Base-by-base conservation (phyloP, 2,113 vertebrate genomes). In the Nothobranchius furzeri region DNA sequence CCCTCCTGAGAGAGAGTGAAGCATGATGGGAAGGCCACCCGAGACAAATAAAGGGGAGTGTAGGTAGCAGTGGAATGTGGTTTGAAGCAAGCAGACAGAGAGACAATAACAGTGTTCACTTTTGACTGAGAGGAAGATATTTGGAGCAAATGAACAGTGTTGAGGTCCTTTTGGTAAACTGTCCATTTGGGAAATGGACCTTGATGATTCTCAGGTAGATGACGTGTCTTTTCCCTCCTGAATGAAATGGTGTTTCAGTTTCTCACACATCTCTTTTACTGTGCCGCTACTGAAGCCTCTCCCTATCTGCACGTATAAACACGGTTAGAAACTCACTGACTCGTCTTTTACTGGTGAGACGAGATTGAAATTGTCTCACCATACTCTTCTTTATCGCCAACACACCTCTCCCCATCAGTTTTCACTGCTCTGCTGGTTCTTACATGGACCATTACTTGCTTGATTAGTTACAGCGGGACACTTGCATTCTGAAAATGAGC, bases 391-490 rank as follows among this genome's bases (percentile, higher is more conserved):
- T 52, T 52, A 47, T 13, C 60, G 59, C 65, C 49, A 12, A 58
- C 61, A 51, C 62, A 36, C 12, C 35, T 48, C 35, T 47, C 36
- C 46, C 8, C 7, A 20, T 68, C 74, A 72, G 48, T 42, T 63
- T 60, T 66, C 49, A 77, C 54, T 49, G 59, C 76, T 81, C 73
- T 64, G 43, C 63, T 52, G 63, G 45, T 79, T 85, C 73, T 75
- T 57, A 76, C 64, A 75, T 61, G 75, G 58, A 48, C 76, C 81
- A 81, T 87, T 86, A 83, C 73, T 70, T 17, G 61, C 78, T 79
- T 87, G 80, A 84, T 88, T 72, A 88, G 85, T 70, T 79, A 71
- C 81, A 72, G 63, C 48, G 48, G 73, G 64, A 71, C 50, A 57
- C 9, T 60, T 74, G 73, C 80, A 76, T 83, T 51, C 64, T 63